Conservation (phyloP, 2,888 invertebrate genomes). For the Exephanes ischioxanthus region DNA sequence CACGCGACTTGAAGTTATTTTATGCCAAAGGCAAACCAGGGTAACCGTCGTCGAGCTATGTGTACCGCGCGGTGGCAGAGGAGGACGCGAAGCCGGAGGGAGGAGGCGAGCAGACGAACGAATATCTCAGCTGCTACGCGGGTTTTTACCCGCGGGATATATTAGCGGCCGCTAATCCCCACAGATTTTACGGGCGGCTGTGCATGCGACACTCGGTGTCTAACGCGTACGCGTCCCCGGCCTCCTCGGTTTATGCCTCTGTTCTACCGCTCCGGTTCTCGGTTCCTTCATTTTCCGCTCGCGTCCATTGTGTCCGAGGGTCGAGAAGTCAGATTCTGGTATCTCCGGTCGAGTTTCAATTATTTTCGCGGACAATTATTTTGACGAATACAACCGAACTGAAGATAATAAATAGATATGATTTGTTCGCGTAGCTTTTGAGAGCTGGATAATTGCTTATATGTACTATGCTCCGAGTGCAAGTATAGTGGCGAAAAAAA, state of each 20-base stretch:
- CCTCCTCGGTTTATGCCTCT: constrained; percentile 25
- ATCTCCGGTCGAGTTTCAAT: constrained; percentile 3
- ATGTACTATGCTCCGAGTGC: too few relatives aligned
- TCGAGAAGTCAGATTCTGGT: background rate
- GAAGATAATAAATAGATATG: too few relatives aligned
- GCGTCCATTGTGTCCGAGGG: background rate
- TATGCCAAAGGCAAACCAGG: constrained; percentile 81
- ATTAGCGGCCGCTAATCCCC: constrained; percentile 83
- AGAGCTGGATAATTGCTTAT: too few relatives aligned
- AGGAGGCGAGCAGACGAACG: constrained; percentile 72
- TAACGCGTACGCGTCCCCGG: constrained; percentile 17
- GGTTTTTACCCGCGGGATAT: constrained; percentile 83
- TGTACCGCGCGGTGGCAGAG: constrained; percentile 38
- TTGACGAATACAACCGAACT: too few relatives aligned
- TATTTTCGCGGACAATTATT: background rate
- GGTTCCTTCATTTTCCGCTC: background rate
- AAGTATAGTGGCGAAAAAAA: constrained; percentile 1
- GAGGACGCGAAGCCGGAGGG: constrained; percentile 23
- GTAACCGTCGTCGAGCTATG: constrained; percentile 44
- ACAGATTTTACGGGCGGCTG: constrained; percentile 82
- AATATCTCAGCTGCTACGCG: constrained; percentile 83
- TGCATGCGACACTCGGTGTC: constrained; percentile 72
- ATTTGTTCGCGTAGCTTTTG: too few relatives aligned
- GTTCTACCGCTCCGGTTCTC: constrained; percentile 28
- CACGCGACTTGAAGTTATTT: constrained; percentile 79